Percentiles rank a stretch among this genome's conserved stretches.
These are phyloP conservation scores for Phallusia fumigata DNA, from an alignment of 23 tunicate species.

Conservation along the genomic window DNA sequence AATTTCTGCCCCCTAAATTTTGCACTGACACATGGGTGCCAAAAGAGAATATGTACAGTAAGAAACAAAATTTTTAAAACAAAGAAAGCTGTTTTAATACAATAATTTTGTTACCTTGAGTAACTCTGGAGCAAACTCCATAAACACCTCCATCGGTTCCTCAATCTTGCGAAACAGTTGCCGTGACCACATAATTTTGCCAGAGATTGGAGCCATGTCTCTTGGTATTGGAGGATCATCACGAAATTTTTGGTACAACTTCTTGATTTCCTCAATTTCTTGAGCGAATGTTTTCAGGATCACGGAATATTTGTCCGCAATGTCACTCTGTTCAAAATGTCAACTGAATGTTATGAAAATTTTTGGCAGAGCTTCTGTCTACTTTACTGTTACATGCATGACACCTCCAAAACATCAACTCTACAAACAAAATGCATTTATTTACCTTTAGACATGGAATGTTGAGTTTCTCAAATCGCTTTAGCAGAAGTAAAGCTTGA, in stretches of 20 bases:
- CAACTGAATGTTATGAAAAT: no score
- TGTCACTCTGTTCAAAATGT: constrained; percentile 44
- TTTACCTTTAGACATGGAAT: constrained; percentile 86
- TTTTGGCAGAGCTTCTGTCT: no score
- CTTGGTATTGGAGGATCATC: constrained; percentile 92
- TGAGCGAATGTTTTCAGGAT: constrained; percentile 71
- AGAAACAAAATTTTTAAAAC: neutral
- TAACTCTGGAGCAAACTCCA: constrained; percentile 62
- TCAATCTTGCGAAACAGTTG: constrained; percentile 85
- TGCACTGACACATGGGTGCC: no score
- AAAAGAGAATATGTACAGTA: neutral
- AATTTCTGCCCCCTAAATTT: no score
- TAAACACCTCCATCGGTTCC: constrained; percentile 88
- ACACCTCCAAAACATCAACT: no score
- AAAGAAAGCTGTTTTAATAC: neutral
- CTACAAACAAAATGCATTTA: neutral
- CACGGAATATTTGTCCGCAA: constrained; percentile 77
- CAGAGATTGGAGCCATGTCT: constrained; percentile 95
- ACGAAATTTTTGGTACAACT: constrained; percentile 80
- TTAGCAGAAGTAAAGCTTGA: constrained; percentile 76
- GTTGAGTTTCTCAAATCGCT: constrained; percentile 80
- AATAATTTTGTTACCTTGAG: constrained; percentile 46
- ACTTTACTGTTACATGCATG: no score
- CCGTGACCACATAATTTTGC: constrained; percentile 94
- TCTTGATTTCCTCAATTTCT: constrained; percentile 89